phyloP scores from a whole-genome alignment of 2,888 invertebrate species.

The Rhingia rostrata region DNA sequence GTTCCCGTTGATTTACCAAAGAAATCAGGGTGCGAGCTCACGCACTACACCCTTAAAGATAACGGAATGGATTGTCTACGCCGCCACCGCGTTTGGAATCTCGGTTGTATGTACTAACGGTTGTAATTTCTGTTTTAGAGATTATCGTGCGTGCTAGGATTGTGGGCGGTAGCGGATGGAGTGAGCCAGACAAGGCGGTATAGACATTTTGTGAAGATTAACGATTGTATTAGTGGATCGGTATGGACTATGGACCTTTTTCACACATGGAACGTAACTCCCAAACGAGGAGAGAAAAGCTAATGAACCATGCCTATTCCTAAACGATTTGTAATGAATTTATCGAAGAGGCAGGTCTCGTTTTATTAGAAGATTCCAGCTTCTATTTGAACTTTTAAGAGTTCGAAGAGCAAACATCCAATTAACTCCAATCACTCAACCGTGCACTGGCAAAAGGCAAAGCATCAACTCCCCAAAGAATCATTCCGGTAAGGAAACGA shows the following conservation, averaged over 20 bases:
- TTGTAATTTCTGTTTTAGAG: slow-evolving; percentile 14
- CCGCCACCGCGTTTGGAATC: neutral
- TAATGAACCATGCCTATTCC: too few species aligned
- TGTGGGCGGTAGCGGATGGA: neutral
- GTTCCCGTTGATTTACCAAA: slow-evolving; percentile 82
- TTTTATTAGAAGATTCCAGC: too few species aligned
- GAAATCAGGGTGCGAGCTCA: slow-evolving; percentile 7
- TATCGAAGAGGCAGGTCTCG: neutral
- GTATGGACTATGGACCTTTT: neutral
- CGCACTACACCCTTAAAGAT: slow-evolving; percentile 14
- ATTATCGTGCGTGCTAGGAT: slow-evolving; percentile 21
- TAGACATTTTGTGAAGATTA: neutral
- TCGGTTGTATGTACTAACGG: slow-evolving; percentile 9
- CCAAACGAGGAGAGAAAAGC: neutral
- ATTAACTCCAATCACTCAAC: slow-evolving; percentile 43
- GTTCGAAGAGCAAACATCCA: slow-evolving; percentile 7
- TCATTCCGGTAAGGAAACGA: slow-evolving; percentile 9
- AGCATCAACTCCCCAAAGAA: slow-evolving; percentile 21
- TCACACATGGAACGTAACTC: neutral
- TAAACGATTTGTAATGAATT: neutral
- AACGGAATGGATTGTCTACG: slow-evolving; percentile 1
- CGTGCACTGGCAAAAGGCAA: slow-evolving; percentile 2
- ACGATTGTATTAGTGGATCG: neutral
- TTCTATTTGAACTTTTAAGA: too few species aligned
- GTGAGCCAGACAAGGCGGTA: neutral